Base-by-base conservation (phyloP, 1,140 invertebrate species). In the Diprion similis region DNA sequence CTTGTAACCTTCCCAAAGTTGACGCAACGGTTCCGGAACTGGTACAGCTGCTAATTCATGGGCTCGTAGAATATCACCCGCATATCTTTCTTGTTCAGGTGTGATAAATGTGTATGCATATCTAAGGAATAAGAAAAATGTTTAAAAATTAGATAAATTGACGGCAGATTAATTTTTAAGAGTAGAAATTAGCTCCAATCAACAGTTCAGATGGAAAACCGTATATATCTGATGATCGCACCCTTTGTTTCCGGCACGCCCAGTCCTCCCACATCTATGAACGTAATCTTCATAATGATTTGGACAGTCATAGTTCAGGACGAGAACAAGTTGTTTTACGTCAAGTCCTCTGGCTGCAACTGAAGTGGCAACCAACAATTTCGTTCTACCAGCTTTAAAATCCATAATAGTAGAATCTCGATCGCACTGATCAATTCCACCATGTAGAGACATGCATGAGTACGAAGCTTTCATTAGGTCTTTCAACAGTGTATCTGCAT, bases 241-340 rank as follows among this genome's bases (percentile, higher is more conserved):
- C 18, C 99, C 99, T 87, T 99, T 98, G 83, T 99, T 99, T 6
- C 99, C 99, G 37, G 99, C 99, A 68, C 99, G 89, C 1, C 95
- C 95, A 0, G 95, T 96, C 67, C 95, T 91, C 65, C 98, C 98
- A 88, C 97, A 99, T 81, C 99, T 88, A 86, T 99, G 99, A 10
- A 99, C 98, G 87, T 99, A 99, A 89, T 99, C 99, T 89, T 99
- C 99, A 85, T 99, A 99, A 88, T 99, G 99, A 90, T 99, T 99
- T 0, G 99, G 99, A 85, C 98, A 99, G 89, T 99, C 98, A 87
- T 99, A 99, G 88, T 99, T 99, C 0, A 99, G 94, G 1, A 99
- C 99, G 1, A 99, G 88, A 78, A 99, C 98, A 4, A 99, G 91
- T 80, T 99, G 97, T 84, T 99, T 99, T 0, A 99, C 98, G 89